Percentiles rank a stretch among this genome's conserved stretches.
These are phyloP conservation scores for Nemapogon koenigi DNA, from an alignment of 2,888 invertebrate genomes.

Conservation along the genomic window DNA sequence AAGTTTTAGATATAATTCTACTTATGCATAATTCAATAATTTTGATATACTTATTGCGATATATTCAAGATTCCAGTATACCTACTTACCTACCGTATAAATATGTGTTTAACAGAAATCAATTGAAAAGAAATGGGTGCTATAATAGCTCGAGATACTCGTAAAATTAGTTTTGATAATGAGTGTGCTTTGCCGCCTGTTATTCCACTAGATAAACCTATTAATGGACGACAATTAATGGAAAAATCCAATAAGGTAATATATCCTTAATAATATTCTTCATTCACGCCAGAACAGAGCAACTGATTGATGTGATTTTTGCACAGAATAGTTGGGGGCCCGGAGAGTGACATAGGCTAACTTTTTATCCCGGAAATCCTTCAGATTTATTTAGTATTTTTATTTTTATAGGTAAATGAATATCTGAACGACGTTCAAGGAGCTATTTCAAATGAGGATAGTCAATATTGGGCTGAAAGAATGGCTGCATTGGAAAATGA, in stretches of 20 bases:
- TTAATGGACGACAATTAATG: slow-evolving; percentile 30
- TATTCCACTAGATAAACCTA: slow-evolving; percentile 25
- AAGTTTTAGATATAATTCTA: too few relatives aligned
- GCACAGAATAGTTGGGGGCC: too few relatives aligned
- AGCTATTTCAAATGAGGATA: slow-evolving; percentile 25
- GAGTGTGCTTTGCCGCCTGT: slow-evolving; percentile 34
- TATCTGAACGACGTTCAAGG: slow-evolving; percentile 29
- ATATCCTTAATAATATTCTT: too few relatives aligned
- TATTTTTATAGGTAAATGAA: slow-evolving; percentile 29
- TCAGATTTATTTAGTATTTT: slow-evolving; percentile 19
- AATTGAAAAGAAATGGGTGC: slow-evolving; percentile 35
- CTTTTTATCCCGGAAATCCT: too few relatives aligned
- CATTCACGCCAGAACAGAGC: neutral
- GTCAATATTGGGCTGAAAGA: slow-evolving; percentile 44
- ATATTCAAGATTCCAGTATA: too few relatives aligned
- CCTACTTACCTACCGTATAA: slow-evolving; percentile 6
- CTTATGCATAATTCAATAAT: too few relatives aligned
- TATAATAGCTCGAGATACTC: slow-evolving; percentile 35
- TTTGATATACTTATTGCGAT: too few relatives aligned
- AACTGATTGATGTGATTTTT: too few relatives aligned
- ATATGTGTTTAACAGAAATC: too few relatives aligned
- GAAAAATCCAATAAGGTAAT: too few relatives aligned
- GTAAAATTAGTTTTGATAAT: slow-evolving; percentile 51
- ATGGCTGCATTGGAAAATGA: slow-evolving; percentile 44
- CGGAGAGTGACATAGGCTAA: too few relatives aligned